phyloP scores from a whole-genome alignment of 2,888 invertebrate genomes.

The Acanthococcus lagerstroemiae region DNA sequence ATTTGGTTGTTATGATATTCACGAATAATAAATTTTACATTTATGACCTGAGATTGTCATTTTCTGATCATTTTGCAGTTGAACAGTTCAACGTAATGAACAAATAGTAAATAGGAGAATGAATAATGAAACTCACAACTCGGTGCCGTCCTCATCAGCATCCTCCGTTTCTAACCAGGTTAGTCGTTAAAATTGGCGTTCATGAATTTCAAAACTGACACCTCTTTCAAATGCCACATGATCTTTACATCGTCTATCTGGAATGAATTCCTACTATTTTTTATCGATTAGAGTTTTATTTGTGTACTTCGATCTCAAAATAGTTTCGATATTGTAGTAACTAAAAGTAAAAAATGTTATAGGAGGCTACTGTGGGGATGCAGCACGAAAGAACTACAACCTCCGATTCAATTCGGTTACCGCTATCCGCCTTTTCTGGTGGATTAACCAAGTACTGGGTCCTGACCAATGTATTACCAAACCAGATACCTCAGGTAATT shows the following conservation, averaged over 20 bases:
- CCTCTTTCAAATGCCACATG: no score
- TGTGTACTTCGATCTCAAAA: not conserved
- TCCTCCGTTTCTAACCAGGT: conserved; percentile 24
- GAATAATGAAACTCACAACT: conserved; percentile 28
- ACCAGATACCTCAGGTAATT: conserved; percentile 60
- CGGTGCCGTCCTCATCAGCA: conserved; percentile 28
- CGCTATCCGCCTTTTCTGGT: conserved; percentile 47
- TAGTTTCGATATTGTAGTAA: no score
- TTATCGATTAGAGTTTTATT: not conserved
- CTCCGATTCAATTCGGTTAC: conserved; percentile 22
- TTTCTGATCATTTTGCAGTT: not conserved
- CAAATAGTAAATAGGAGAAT: conserved; percentile 9
- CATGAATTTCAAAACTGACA: no score
- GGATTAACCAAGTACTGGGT: conserved; percentile 76
- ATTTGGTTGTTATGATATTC: no score
- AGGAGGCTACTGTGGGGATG: conserved; percentile 31
- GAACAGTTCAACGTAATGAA: not conserved
- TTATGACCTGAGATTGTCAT: no score
- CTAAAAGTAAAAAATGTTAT: no score
- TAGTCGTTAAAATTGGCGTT: no score
- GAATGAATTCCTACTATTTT: not conserved
- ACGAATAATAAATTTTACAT: no score
- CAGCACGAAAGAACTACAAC: conserved; percentile 21
- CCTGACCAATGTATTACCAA: conserved; percentile 68
- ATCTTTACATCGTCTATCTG: not conserved